Evolutionary conservation across 2,888 invertebrate genomes (phyloP), one percentile per base, ranked within the genome.

Genomic region (Melieria picta): DNA sequence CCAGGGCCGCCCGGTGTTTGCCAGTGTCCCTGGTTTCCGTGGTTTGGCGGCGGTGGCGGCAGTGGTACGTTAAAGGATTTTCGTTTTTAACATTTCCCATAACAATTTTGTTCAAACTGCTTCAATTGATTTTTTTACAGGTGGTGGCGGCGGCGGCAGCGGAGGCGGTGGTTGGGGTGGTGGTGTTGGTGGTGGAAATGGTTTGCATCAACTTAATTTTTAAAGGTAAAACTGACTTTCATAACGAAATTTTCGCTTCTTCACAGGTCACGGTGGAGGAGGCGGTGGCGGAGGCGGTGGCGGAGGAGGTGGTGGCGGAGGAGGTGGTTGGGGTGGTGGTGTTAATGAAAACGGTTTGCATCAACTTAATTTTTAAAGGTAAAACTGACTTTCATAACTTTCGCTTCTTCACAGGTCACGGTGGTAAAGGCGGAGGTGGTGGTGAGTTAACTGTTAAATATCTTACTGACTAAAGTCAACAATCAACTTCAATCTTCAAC

Each of bases 1-100:
- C 55, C 60, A 43, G 52, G 73, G n/a, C 69, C 62, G 7, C 61
- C 72, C 47, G 77, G 77, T 1, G 1, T 67, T 30, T 77, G 77
- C 6, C 62, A 72, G 0, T 71, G 70, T 42, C 71, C 69, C 7
- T 66, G 52, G 52, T 13, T 67, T 3, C 63, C 69, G 5, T 55
- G 68, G 11, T 71, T 73, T 6, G 6, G 13, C 4, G 55, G 55
- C 11, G 50, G 45, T 52, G 70, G 47, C 56, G 50, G 46, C n/a
- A 63, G 30, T 13, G 52, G 30, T 30, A 30, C 1, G 30, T 30
- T 30, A 30, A 30, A 30, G 30, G 3, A 30, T 30, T 30, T 30
- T 30, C 30, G 3, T 2, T 30, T 2, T 30, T 30, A 30, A 30
- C 30, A 30, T 30, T 30, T 30, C 30, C 30, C 3, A 30, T 30